Evolutionary conservation across 2,113 vertebrate species (phyloP), one percentile per base, ranked within the genome.

Genomic region (Hippopotamus amphibius): DNA sequence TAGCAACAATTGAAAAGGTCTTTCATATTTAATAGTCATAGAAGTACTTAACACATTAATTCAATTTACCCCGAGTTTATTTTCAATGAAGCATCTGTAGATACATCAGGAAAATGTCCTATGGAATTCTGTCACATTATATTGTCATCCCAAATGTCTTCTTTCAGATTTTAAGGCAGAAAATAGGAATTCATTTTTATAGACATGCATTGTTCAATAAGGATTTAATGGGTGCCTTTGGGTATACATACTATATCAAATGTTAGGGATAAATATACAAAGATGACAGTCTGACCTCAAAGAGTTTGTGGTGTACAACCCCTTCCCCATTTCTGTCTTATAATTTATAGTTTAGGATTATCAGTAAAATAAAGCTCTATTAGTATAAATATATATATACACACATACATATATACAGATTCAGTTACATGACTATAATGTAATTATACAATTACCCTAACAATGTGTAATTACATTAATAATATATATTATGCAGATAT

Each of bases 101-200:
- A 80, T 95, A 92, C 28, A 87, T 91, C 46, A 94, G 80, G 79
- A 94, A 94, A 87, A 66, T 84, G 13, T 80, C 81, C 48, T 84
- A 65, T 46, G 55, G n/a, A 95, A 87, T 83, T 92, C 81, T 61
- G 55, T 30, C 63, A 92, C 11, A 76, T 84, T 88, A 72, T 59
- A 79, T 8, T 82, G 41, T 74, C 53, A 72, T 71, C 33, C 43
- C 30, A 90, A 87, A 90, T 84, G 46, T 84, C 21, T 66, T 11
- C 50, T 90, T 63, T 95, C 71, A 94, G 46, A 96, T 74, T 94
- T 96, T 93, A 92, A 81, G 92, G 87, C 21, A 88, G 80, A 86
- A 97, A 95, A 85, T 33, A 95, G 28, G 33, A 93, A 89, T 91
- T 76, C 26, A 76, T 68, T 92, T 97, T 96, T 85, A 85, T 65